Conservation (phyloP, 2,797 vertebrate species). For the Lacerta viridis region DNA sequence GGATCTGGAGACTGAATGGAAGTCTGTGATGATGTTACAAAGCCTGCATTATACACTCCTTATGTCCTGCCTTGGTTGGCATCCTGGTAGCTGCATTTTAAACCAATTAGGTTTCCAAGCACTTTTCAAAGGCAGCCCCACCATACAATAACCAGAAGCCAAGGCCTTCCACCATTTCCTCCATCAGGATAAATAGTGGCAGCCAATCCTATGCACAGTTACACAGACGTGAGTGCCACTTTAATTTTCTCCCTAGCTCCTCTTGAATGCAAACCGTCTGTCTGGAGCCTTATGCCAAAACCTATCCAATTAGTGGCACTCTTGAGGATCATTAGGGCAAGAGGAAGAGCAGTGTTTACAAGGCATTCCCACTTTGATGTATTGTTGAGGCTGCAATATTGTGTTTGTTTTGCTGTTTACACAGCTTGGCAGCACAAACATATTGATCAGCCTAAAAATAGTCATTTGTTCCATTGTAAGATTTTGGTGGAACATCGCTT, state of each 20-base stretch:
- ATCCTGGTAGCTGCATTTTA: neutral
- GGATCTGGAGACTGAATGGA: neutral
- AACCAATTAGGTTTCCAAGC: neutral
- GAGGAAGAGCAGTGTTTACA: conserved; percentile 48
- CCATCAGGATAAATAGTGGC: neutral
- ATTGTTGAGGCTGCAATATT: conserved; percentile 46
- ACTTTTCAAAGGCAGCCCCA: neutral
- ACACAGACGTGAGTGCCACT: neutral
- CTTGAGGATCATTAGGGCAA: conserved; percentile 57
- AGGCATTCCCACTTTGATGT: conserved; percentile 45
- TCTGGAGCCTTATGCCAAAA: conserved; percentile 55
- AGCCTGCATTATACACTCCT: neutral
- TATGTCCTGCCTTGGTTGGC: neutral
- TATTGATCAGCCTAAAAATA: conserved; percentile 41
- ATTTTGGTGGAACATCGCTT: conserved; percentile 11
- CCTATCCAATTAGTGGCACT: conserved; percentile 53
- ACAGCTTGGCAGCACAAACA: conserved; percentile 46
- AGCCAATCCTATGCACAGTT: neutral
- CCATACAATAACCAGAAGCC: neutral
- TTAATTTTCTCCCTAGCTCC: neutral
- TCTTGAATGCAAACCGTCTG: conserved; percentile 47
- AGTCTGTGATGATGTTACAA: neutral
- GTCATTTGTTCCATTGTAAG: conserved; percentile 57
- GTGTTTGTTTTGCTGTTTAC: conserved; percentile 54
- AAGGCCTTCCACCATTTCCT: neutral